Percentiles rank a stretch among this genome's conserved stretches.
These are phyloP conservation scores for Cossypha polioptera DNA, from an alignment of 2,797 vertebrate species.

Conservation along the genomic window DNA sequence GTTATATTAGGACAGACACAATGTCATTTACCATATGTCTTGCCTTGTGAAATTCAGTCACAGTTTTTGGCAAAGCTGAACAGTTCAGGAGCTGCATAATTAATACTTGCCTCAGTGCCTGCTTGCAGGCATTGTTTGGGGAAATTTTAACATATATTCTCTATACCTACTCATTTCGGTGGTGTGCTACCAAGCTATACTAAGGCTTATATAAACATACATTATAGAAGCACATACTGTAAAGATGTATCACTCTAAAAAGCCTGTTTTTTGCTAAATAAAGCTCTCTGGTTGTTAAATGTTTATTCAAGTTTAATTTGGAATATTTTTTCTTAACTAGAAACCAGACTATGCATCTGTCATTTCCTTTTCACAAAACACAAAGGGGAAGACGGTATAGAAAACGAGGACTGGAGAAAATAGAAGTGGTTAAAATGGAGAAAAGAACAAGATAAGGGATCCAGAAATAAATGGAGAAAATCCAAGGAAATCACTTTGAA, in stretches of 20 bases:
- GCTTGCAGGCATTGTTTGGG: neutral
- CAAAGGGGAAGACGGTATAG: neutral
- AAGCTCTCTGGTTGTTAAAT: neutral
- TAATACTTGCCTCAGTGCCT: neutral
- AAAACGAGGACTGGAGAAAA: neutral
- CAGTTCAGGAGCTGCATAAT: neutral
- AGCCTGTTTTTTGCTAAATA: neutral
- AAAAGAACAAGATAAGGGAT: neutral
- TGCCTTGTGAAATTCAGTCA: slow-evolving; percentile 4
- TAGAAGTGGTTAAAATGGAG: neutral
- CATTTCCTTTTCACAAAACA: neutral
- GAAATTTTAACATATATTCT: neutral
- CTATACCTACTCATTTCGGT: neutral
- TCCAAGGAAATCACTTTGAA: neutral
- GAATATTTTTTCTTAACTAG: neutral
- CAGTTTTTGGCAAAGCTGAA: neutral
- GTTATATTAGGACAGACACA: neutral
- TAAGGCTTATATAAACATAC: neutral
- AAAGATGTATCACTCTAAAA: neutral
- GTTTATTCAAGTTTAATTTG: neutral
- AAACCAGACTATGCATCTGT: neutral
- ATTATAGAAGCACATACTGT: neutral
- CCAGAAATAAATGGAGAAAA: neutral
- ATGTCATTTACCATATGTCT: slow-evolving; percentile 15
- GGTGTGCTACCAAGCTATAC: neutral